Base-by-base conservation (phyloP, 2,888 invertebrate genomes). In the Diaphora mendica region DNA sequence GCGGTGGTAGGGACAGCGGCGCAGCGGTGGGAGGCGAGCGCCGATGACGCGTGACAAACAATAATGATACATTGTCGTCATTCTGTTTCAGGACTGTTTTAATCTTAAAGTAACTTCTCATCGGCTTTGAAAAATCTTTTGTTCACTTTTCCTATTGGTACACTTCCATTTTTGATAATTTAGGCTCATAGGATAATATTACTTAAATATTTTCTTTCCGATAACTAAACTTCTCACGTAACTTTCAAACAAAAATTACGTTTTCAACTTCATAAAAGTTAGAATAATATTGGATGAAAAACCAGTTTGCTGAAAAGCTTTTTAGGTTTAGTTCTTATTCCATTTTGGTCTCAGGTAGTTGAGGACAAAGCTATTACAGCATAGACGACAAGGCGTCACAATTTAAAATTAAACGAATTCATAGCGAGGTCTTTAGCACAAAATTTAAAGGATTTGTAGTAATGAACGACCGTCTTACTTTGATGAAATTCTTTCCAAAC, bases 401-500 rank as follows among this genome's bases (percentile, higher is more conserved):
- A 30, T 62, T 62, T 17, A 26, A 62, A 30, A 62, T 62, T 62
- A 62, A 62, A 62, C 7, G 30, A 17, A 30, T 62, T 62, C 62
- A 68, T 68, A 35, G 65, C 55, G 55, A 23, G 42, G 71, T 55
- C 20, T 66, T 42, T 26, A 44, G 30, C 33, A 66, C 33, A 42
- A 30, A 33, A 42, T 67, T 44, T 67, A 42, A 67, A 66, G 11
- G 59, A 30, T 72, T 68, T 68, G 33, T 23, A 55, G 23, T 55
- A 55, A 71, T 42, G 55, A 71, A 66, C 55, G 44, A 48, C 48
- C 23, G 35, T 35, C 55, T 62, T 35, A 64, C 35, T n/a, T 64
- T 71, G 66, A 72, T 68, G 62, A 72, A 72, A 72, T 68, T 72
- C 67, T 72, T 72, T 62, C 15, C 44, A 11, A 59, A 55, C n/a